These are phyloP conservation scores for Caenorhabditis angaria DNA, from an alignment of 2,888 invertebrate genomes.

Conservation along the genomic window DNA sequence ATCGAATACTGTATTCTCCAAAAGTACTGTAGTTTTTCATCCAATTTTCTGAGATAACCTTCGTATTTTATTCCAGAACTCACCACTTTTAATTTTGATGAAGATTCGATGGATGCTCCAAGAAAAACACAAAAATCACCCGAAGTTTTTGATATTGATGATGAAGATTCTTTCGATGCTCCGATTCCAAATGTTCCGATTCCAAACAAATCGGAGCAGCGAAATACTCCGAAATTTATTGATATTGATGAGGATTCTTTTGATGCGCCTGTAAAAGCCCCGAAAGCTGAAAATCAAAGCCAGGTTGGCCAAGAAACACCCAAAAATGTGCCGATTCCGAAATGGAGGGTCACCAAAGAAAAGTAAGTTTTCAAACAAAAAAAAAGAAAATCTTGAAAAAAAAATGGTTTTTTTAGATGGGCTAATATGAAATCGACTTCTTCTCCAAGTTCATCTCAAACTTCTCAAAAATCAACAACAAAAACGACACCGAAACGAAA, in stretches of 20 bases:
- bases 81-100: constrained; percentile 17
- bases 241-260: constrained; percentile 19
- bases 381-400: too few species aligned
- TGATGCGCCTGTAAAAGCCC: constrained; percentile 12
- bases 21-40: background rate
- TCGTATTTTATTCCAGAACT: constrained; percentile 13
- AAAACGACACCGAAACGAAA: constrained; percentile 12
- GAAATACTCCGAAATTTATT: background rate
- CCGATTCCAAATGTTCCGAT: too few species aligned
- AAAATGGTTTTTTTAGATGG: constrained; percentile 3
- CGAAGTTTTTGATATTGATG: constrained; percentile 5
- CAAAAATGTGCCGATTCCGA: background rate
- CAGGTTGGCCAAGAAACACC: background rate
- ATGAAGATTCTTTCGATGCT: constrained; percentile 11
- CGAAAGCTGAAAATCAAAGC: background rate
- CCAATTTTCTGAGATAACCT: background rate
- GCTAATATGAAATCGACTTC: background rate
- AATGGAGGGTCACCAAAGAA: background rate
- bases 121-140: too few species aligned
- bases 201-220: background rate
- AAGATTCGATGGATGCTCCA: too few species aligned
- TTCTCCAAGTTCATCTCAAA: background rate
- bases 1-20: background rate
- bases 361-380: constrained; percentile 3
- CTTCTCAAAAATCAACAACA: constrained; percentile 1